These are phyloP conservation scores for Malacoctenus gilli DNA, from an alignment of 2,797 vertebrate genomes.

Conservation along the genomic window DNA sequence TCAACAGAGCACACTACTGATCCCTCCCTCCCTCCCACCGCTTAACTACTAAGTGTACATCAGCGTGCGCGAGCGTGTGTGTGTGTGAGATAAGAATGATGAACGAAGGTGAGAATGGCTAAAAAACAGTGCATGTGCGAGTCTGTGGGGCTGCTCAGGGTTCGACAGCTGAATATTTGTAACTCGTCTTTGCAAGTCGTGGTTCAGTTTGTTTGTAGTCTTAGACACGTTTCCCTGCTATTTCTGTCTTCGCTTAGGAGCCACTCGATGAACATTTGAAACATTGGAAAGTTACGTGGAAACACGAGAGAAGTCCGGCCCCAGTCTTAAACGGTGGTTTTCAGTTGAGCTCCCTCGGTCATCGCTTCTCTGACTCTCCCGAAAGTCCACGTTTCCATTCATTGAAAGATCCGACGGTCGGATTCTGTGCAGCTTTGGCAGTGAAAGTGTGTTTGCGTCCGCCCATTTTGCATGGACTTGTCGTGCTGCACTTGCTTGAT, in stretches of 20 bases:
- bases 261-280: too few species aligned
- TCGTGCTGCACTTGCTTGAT: constrained; percentile 59
- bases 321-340: too few species aligned
- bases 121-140: constrained; percentile 25
- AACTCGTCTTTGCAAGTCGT: too few species aligned
- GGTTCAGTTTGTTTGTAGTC: too few species aligned
- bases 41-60: constrained; percentile 7
- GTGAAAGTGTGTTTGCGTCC: constrained; percentile 3
- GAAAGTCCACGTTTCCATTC: neutral
- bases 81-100: too few species aligned
- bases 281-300: too few species aligned
- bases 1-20: constrained; percentile 75
- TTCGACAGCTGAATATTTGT: neutral
- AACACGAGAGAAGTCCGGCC: too few species aligned
- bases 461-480: constrained; percentile 74
- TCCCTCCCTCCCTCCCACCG: neutral
- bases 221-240: too few species aligned
- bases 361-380: too few species aligned
- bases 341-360: too few species aligned
- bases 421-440: neutral
- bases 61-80: constrained; percentile 3
- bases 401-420: too few species aligned
- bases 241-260: too few species aligned
- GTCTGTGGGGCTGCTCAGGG: constrained; percentile 14
- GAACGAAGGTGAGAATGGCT: neutral